Evolutionary conservation across 2,113 vertebrate genomes (phyloP).

Genomic region (Oxygymnocypris stewartii): DNA sequence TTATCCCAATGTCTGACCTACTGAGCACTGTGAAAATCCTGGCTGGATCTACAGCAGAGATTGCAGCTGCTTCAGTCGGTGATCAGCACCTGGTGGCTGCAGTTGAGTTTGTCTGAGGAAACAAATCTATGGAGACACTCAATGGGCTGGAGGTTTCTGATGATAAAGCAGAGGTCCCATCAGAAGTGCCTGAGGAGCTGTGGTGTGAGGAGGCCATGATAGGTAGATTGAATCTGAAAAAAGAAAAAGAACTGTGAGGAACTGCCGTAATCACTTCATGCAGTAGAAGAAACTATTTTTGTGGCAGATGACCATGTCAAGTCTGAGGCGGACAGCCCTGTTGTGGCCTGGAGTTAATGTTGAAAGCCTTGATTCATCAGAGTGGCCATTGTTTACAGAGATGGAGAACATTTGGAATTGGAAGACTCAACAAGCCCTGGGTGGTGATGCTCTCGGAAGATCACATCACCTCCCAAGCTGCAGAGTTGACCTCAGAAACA

Average conservation of each 20-base stretch:
- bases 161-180: not conserved
- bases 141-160: not conserved
- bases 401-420: not conserved
- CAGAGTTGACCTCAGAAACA: not conserved
- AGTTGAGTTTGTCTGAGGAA: constrained; percentile 49
- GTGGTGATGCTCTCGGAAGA: not conserved
- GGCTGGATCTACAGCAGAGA: constrained; percentile 57
- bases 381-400: not conserved
- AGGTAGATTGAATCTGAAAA: not conserved
- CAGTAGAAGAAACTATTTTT: not conserved
- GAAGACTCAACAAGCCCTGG: constrained; percentile 24
- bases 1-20: constrained; percentile 51
- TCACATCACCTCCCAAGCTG: not conserved
- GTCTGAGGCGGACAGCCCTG: not conserved
- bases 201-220: constrained; percentile 13
- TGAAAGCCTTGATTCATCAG: not conserved
- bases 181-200: not conserved
- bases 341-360: not conserved
- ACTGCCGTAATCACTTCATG: not conserved
- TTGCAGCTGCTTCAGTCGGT: constrained; percentile 65
- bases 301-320: not conserved
- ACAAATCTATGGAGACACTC: not conserved
- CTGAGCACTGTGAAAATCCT: constrained; percentile 61
- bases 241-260: not conserved
- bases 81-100: constrained; percentile 51